Evolutionary conservation across 2,888 invertebrate genomes (phyloP).

Genomic region (Hypomecis punctinalis): DNA sequence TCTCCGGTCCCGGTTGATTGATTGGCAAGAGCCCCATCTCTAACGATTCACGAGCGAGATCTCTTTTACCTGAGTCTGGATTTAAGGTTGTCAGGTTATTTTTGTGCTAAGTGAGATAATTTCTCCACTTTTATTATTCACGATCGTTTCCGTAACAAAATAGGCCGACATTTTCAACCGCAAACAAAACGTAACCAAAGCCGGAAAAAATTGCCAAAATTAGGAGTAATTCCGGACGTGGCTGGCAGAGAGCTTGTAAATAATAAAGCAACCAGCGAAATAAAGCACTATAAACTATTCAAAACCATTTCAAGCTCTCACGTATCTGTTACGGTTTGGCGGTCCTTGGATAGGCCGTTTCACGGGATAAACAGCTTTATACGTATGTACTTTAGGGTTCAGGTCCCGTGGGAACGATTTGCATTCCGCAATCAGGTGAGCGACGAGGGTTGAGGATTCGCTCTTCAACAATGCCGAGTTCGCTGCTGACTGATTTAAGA

Average conservation of each 20-base stretch:
- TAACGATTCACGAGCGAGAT: no score
- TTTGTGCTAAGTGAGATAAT: neutral
- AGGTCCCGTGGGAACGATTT: conserved; percentile 62
- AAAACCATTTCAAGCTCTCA: conserved; percentile 63
- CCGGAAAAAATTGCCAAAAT: conserved; percentile 43
- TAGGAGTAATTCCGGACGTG: conserved; percentile 49
- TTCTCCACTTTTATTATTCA: conserved; percentile 11
- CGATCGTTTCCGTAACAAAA: conserved; percentile 7
- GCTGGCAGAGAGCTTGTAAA: conserved; percentile 50
- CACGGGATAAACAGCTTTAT: conserved; percentile 62
- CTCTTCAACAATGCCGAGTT: conserved; percentile 63
- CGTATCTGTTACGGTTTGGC: conserved; percentile 60
- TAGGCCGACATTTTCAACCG: conserved; percentile 9
- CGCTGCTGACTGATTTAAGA: conserved; percentile 61
- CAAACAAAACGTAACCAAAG: conserved; percentile 12
- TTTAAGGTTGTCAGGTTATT: no score
- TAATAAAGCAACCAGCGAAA: conserved; percentile 58
- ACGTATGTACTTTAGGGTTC: conserved; percentile 56
- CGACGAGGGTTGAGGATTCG: conserved; percentile 65
- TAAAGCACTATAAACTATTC: conserved; percentile 67
- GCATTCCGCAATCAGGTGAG: conserved; percentile 72
- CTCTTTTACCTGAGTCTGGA: no score
- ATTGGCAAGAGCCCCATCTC: no score
- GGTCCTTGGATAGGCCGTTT: conserved; percentile 44
- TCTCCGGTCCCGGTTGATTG: no score